A percentile compares a stretch with the other conserved stretches of the same genome.
phyloP scores from a whole-genome alignment of 2,113 vertebrate species.

The Archilochus colubris region DNA sequence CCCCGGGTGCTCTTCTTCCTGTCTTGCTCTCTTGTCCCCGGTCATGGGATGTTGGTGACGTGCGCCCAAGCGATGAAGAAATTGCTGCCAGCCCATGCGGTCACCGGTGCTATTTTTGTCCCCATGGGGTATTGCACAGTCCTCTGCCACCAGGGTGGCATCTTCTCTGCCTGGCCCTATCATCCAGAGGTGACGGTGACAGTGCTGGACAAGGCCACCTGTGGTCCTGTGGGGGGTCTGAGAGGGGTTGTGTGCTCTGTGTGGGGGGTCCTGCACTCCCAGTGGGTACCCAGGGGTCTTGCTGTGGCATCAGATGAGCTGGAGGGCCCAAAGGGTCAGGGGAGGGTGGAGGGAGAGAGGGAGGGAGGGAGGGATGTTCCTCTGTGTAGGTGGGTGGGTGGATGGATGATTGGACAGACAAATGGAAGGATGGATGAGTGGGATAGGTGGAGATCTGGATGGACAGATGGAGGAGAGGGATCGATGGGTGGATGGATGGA shows the following conservation, averaged over 20 bases:
- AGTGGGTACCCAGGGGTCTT: accelerated
- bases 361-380: too few relatives aligned
- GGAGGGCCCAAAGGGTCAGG: accelerated
- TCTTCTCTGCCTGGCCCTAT: neutral
- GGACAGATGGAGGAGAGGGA: too few relatives aligned
- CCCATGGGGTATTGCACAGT: neutral
- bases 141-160: accelerated
- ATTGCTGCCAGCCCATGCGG: neutral
- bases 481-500: too few relatives aligned
- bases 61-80: neutral
- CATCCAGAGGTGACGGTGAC: accelerated
- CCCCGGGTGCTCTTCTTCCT: neutral
- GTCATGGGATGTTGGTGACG: conserved; percentile 48
- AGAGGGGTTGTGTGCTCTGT: neutral
- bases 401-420: neutral
- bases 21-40: neutral
- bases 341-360: too few relatives aligned
- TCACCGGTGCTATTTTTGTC: conserved; percentile 39
- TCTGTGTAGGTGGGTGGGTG: too few relatives aligned
- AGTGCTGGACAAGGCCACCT: neutral
- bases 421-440: too few relatives aligned
- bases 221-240: neutral
- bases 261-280: accelerated
- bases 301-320: accelerated
- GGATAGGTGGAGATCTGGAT: too few relatives aligned